Base-by-base conservation (phyloP, 2,797 vertebrate species). In the Sarcoramphus papa region DNA sequence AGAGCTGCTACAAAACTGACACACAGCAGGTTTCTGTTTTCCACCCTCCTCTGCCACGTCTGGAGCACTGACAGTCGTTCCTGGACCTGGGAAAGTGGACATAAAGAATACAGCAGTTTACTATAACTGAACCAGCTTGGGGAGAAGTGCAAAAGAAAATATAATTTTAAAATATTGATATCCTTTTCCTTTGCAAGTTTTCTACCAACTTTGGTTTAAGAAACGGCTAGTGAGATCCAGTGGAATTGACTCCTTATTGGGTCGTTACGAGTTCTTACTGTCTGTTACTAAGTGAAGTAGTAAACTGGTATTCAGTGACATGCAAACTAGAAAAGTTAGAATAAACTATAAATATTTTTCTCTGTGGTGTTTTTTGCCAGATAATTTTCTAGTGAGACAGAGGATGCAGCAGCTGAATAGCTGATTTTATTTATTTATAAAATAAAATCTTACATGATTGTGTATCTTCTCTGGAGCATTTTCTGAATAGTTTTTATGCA, bases 191-290 rank as follows among this genome's bases (percentile, higher is more conserved):
- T 78, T 86, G 51, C 56, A 70, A 60, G 33, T 62, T 92, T 50
- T 78, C 67, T 89, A 27, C 27, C 37, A 65, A 47, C 40, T 74
- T 75, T 24, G 65, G 35, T 74, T 73, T 54, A 21, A 75, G 57
- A 74, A 85, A 43, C 2, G 2, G 21, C 41, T 56, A 20, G 12
- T 43, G 43, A 83, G 21, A 64, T 67, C 72, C 56, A 53, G 45
- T 1, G 1, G 65, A 35, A 62, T 53, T 0, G 0, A 23, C 28
- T 63, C 45, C 18, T 37, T 37, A 0, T 27, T 74, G 77, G 24
- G 59, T 69, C 33, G 27, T 35, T 57, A 45, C 1, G 1, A 77
- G 23, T 56, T 50, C 25, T 25, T 30, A 31, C 22, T 50, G 2
- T 67, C 40, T 89, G 12, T 47, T 78, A 33, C 56, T 40, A 1